phyloP scores from a whole-genome alignment of 2,888 invertebrate genomes.

The Oegoconia quadripuncta region DNA sequence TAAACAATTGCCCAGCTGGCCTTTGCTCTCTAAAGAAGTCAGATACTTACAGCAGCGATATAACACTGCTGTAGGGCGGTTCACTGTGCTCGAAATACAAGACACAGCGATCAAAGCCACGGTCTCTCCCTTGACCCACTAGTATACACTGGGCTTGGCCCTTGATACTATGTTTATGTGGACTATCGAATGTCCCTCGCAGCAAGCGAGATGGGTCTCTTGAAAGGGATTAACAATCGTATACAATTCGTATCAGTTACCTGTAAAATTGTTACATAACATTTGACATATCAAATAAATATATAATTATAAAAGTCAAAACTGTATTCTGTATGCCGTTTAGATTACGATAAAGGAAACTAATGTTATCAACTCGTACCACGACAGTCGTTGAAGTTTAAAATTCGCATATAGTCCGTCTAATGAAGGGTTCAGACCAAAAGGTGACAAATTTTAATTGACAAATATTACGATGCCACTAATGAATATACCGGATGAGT shows the following conservation, averaged over 20 bases:
- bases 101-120: slow-evolving; percentile 48
- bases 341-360: background rate
- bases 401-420: no score
- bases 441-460: no score
- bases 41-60: slow-evolving; percentile 72
- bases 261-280: slow-evolving; percentile 50
- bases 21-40: slow-evolving; percentile 46
- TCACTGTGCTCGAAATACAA: slow-evolving; percentile 41
- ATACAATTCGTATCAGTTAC: slow-evolving; percentile 38
- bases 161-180: slow-evolving; percentile 69
- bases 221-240: slow-evolving; percentile 42
- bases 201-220: slow-evolving; percentile 56
- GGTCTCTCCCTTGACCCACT: slow-evolving; percentile 60
- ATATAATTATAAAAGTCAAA: no score
- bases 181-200: slow-evolving; percentile 51
- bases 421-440: no score
- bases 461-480: no score
- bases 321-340: slow-evolving; percentile 7
- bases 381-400: no score
- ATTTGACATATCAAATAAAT: no score
- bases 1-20: slow-evolving; percentile 74
- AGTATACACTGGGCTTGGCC: slow-evolving; percentile 63
- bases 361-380: no score
- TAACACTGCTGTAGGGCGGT: slow-evolving; percentile 63
- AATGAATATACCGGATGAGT: no score